Conservation (phyloP, 2,113 vertebrate genomes). For the Nibea albiflora region DNA sequence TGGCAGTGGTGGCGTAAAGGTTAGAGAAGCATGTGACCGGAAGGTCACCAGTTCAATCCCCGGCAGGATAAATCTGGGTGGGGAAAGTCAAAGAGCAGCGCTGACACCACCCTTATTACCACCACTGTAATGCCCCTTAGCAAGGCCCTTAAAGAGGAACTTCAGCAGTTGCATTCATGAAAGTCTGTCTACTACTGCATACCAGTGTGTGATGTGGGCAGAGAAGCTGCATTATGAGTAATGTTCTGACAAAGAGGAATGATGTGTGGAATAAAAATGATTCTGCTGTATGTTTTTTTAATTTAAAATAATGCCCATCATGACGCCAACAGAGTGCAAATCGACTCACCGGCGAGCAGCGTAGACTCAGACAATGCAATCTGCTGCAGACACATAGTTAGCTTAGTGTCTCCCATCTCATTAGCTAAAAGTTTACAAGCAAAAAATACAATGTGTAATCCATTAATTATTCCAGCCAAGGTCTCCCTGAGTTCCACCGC, state of each 20-base stretch:
- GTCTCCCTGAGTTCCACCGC: neutral
- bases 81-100: neutral
- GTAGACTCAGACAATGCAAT: neutral
- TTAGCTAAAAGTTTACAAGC: neutral
- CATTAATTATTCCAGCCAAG: neutral
- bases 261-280: neutral
- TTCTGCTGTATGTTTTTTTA: neutral
- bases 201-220: neutral
- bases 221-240: neutral
- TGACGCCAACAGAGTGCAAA: neutral
- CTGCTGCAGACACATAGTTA: neutral
- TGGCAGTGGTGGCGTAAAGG: neutral
- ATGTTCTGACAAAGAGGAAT: neutral
- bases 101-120: neutral
- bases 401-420: neutral
- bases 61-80: neutral
- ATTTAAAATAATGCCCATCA: neutral
- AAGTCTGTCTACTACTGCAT: neutral
- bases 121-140: neutral
- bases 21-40: neutral
- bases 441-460: neutral
- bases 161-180: too few species aligned
- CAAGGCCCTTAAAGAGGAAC: neutral
- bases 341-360: neutral
- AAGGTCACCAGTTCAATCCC: neutral